These are phyloP conservation scores for Sterna hirundo DNA, from an alignment of 2,113 vertebrate species.

Conservation along the genomic window DNA sequence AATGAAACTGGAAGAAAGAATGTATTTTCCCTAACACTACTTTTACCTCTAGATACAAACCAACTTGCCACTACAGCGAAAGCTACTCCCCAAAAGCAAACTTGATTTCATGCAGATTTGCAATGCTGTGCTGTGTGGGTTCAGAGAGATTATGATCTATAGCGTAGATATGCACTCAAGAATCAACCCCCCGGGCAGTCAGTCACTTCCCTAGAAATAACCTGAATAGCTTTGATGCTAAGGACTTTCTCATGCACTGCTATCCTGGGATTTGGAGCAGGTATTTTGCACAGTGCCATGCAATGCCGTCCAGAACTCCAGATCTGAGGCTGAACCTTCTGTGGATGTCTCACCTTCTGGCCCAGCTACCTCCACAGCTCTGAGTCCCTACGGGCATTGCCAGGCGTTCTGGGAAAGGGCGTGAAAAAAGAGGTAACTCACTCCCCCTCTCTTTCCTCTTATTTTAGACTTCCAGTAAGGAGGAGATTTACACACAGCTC, in stretches of 20 bases:
- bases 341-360: not conserved
- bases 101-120: not conserved
- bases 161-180: not conserved
- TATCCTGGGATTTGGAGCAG: not conserved
- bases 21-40: not conserved
- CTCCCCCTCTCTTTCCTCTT: not conserved
- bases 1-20: not conserved
- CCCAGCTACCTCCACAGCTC: not conserved
- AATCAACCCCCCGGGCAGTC: not conserved
- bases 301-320: not conserved
- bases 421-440: not conserved
- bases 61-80: not conserved
- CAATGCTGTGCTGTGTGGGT: not conserved
- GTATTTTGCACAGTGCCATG: not conserved
- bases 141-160: not conserved
- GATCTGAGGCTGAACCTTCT: not conserved
- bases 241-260: not conserved
- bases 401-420: not conserved
- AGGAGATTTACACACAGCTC: constrained; percentile 10
- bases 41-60: not conserved
- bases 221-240: not conserved
- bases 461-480: constrained; percentile 37
- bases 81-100: not conserved
- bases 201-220: not conserved
- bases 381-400: not conserved